Conservation (phyloP, 2,797 vertebrate genomes). For the Nannoperca australis region DNA sequence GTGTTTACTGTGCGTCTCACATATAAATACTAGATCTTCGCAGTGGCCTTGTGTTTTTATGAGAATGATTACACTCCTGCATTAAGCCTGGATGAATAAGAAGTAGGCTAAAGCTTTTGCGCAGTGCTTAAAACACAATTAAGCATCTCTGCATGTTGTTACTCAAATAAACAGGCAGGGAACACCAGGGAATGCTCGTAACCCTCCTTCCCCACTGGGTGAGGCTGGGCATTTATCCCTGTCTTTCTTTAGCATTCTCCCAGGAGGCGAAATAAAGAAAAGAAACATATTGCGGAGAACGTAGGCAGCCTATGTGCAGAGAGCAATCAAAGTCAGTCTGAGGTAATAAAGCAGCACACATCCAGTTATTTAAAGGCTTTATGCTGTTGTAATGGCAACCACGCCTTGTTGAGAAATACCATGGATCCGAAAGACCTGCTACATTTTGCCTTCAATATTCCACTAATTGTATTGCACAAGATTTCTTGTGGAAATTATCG, state of each 20-base stretch:
- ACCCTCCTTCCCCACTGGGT: constrained; percentile 29
- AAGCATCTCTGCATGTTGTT: constrained; percentile 36
- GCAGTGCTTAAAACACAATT: constrained; percentile 38
- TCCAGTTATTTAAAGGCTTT: constrained; percentile 43
- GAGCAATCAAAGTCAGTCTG: constrained; percentile 40
- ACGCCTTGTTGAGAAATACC: constrained; percentile 41
- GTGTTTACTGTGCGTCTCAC: background rate
- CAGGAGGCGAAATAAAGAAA: constrained; percentile 39
- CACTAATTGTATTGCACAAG: background rate
- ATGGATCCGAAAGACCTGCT: constrained; percentile 28
- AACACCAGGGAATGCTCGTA: constrained; percentile 35
- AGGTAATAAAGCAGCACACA: constrained; percentile 53
- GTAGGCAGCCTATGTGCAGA: constrained; percentile 22
- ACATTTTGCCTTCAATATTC: background rate
- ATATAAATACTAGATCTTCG: background rate
- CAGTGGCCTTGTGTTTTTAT: constrained; percentile 12
- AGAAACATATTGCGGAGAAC: constrained; percentile 19
- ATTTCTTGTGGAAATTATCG: constrained; percentile 10
- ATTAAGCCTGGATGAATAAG: constrained; percentile 9
- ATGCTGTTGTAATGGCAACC: constrained; percentile 38
- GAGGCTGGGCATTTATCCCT: constrained; percentile 28
- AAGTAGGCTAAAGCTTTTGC: background rate
- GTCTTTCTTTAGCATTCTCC: constrained; percentile 35
- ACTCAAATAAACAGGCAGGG: constrained; percentile 33
- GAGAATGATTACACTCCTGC: background rate